Evolutionary conservation across 2,797 vertebrate genomes (phyloP).

Genomic region (Limosa lapponica): DNA sequence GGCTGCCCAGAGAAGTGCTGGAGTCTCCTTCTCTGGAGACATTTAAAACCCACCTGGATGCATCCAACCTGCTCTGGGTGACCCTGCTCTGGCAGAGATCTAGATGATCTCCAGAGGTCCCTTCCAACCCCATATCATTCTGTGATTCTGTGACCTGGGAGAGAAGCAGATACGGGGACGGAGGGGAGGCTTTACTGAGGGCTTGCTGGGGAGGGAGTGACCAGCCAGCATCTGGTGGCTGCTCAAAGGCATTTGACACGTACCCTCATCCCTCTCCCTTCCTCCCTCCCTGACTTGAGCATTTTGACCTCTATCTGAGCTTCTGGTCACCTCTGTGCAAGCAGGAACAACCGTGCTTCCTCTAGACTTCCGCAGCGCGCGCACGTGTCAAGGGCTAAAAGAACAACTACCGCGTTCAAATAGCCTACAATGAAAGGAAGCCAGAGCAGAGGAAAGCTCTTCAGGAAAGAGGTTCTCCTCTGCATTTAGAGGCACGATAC

Average conservation of each 20-base stretch:
- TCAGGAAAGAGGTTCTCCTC: neutral
- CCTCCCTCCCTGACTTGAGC: neutral
- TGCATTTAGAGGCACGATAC: neutral
- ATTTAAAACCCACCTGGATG: too few species aligned
- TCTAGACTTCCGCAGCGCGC: neutral
- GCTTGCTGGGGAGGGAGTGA: neutral
- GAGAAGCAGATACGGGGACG: neutral
- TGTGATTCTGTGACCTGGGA: neutral
- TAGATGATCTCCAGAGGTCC: too few species aligned
- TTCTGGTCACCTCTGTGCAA: neutral
- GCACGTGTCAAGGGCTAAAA: fast-evolving
- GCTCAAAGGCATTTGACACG: neutral
- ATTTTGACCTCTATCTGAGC: neutral
- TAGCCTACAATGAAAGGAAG: neutral
- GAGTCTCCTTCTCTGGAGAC: too few species aligned
- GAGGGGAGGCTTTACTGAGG: neutral
- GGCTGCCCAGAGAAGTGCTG: too few species aligned
- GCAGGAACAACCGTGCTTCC: neutral
- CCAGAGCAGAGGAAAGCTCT: neutral
- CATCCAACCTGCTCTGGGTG: too few species aligned
- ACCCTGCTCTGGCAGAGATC: too few species aligned
- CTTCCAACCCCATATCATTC: too few species aligned
- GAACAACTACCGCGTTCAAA: neutral
- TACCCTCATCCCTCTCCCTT: neutral
- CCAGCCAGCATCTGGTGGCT: neutral